Conservation (phyloP, 1,140 invertebrate genomes). For the Akabosia matsudoensis region DNA sequence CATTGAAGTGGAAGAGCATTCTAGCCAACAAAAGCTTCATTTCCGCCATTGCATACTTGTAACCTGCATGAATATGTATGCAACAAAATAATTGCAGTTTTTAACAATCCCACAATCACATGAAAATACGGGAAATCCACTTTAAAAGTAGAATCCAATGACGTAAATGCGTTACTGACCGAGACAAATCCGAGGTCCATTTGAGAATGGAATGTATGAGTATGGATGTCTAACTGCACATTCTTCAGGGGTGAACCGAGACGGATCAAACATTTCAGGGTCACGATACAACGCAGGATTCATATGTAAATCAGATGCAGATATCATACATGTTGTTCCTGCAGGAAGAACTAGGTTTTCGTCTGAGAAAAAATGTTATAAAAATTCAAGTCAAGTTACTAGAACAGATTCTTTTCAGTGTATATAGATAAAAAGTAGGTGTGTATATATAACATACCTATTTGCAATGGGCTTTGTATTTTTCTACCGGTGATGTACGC, state of each 20-base stretch:
- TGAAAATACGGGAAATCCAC: too few relatives aligned
- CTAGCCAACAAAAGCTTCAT: conserved; percentile 58
- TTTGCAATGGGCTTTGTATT: conserved; percentile 38
- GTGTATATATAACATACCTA: too few relatives aligned
- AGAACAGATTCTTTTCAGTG: background rate
- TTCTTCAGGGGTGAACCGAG: conserved; percentile 54
- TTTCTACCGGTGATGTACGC: conserved; percentile 58
- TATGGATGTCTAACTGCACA: conserved; percentile 52
- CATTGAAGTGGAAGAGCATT: conserved; percentile 52
- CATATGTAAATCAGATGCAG: conserved; percentile 49
- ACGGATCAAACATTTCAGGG: conserved; percentile 55
- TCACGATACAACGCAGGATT: conserved; percentile 52
- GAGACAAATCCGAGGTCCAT: conserved; percentile 56
- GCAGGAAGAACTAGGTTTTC: background rate
- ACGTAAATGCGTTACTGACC: conserved; percentile 47
- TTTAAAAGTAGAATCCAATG: conserved; percentile 28
- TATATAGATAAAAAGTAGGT: background rate
- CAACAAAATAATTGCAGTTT: background rate
- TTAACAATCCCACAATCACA: too few relatives aligned
- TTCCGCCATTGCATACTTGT: conserved; percentile 61
- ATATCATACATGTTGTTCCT: background rate
- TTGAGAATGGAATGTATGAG: conserved; percentile 57
- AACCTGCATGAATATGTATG: conserved; percentile 26
- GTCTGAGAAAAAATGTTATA: background rate
- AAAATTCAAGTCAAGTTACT: background rate